Evolutionary conservation across 2,113 vertebrate genomes (phyloP), one percentile per base, ranked within the genome.

Genomic region (Anser brachyrhynchus): DNA sequence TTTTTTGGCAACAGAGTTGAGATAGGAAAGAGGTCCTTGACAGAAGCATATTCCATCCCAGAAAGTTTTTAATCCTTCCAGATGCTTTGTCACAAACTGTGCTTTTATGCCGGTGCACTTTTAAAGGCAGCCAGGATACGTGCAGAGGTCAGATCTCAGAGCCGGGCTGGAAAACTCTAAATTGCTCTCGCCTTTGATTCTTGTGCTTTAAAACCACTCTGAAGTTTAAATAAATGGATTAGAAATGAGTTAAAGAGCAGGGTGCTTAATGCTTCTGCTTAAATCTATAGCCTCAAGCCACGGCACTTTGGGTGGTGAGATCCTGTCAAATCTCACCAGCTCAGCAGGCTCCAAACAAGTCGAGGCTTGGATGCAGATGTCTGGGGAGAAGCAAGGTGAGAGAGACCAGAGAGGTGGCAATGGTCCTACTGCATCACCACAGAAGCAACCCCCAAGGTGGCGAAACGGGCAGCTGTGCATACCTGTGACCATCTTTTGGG

Each of bases 221-320:
- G 92, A 92, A 96, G 95, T 96, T 96, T 92, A 92, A 96, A 95
- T 91, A 95, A 96, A 95, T 95, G 96, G 96, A 96, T 96, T 96
- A 97, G 88, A 97, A 97, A 93, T 65, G 89, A 96, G 92, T 85
- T 95, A 96, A 94, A 93, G 90, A 97, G 91, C 54, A 70, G 91
- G 74, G n/a, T 87, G 70, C 90, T 96, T 97, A 96, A 87, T 82
- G 80, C 81, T 89, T 84, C 77, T 89, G 73, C 96, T 96, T 95
- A 95, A 96, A 96, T 94, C 93, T 92, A 87, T 96, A 96, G 96
- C 96, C 95, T 93, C 43, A 31, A 94, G 96, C 77, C 71, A 93
- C 11, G 2, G 74, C 86, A 95, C 92, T 93, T 95, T 91, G 95
- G 92, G 95, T 28, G 20, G 91, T 39, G 70, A 84, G 90, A 96